phyloP scores from a whole-genome alignment of 2,113 vertebrate species.

The Ellobius talpinus region DNA sequence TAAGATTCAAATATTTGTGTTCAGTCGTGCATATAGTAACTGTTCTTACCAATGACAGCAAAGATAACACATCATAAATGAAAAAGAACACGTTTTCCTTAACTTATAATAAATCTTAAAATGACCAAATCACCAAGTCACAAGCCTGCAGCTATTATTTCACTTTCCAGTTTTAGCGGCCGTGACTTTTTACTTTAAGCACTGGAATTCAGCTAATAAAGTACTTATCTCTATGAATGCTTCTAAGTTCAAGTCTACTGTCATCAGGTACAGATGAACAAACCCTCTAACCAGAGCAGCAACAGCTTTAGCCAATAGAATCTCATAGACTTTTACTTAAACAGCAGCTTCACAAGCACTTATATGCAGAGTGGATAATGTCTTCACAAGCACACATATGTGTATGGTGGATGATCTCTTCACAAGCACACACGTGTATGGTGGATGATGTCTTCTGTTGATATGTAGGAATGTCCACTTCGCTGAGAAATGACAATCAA shows the following conservation, averaged over 20 bases:
- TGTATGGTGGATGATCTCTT: too few relatives aligned
- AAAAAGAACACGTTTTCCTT: constrained; percentile 64
- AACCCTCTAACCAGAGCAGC: background rate
- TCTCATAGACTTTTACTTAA: constrained; percentile 17
- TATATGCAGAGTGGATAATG: background rate
- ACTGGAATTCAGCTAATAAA: constrained; percentile 1
- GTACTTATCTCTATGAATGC: background rate
- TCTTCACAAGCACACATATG: too few relatives aligned
- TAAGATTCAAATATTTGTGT: constrained; percentile 60
- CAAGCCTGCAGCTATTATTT: background rate
- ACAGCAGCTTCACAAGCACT: background rate
- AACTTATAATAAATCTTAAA: constrained; percentile 56
- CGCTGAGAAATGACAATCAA: background rate
- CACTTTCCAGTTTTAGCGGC: background rate
- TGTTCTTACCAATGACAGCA: constrained; percentile 47
- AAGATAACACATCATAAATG: constrained; percentile 41
- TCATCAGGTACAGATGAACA: constrained; percentile 6
- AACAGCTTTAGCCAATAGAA: constrained; percentile 36
- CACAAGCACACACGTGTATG: too few relatives aligned
- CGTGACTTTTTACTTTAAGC: background rate
- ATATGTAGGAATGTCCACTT: background rate
- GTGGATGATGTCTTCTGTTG: background rate
- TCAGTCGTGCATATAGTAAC: background rate
- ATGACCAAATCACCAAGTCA: constrained; percentile 38
- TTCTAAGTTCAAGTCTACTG: constrained; percentile 6